A percentile compares a stretch with the other conserved stretches of the same genome.
These are phyloP conservation scores for Sipha maydis DNA, from an alignment of 2,888 invertebrate species.

Conservation along the genomic window DNA sequence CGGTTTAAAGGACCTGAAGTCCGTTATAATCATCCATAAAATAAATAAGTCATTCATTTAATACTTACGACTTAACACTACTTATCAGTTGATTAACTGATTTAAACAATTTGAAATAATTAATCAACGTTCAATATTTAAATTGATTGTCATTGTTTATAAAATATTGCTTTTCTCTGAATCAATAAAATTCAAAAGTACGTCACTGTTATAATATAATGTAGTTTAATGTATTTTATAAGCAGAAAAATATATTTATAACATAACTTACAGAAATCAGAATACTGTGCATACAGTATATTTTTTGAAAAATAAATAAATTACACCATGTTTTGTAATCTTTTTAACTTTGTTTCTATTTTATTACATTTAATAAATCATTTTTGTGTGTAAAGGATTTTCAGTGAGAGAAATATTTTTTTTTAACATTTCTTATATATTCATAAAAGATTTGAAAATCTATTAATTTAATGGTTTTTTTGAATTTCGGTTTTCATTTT, in stretches of 20 bases:
- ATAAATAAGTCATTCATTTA: neutral
- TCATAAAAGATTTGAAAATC: constrained; percentile 3
- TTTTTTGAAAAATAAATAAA: constrained; percentile 29
- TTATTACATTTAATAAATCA: constrained; percentile 38
- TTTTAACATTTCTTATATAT: constrained; percentile 10
- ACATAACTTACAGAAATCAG: neutral
- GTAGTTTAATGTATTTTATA: neutral
- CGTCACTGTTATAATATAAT: no score
- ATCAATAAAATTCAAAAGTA: no score
- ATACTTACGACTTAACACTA: neutral
- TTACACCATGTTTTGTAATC: constrained; percentile 25
- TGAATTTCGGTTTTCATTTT: neutral
- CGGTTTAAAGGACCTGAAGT: no score
- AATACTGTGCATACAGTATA: neutral
- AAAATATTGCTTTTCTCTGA: no score
- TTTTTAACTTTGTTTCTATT: constrained; percentile 7
- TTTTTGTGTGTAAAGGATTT: constrained; percentile 14
- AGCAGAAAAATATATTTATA: constrained; percentile 1
- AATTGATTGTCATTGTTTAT: no score
- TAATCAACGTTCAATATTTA: neutral
- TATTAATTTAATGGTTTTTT: neutral
- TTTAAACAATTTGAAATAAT: neutral
- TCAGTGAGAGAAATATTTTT: constrained; percentile 20
- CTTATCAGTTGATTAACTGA: neutral
- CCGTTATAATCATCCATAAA: neutral